Base-by-base conservation (phyloP, 35 echinoderm and acorn worm genomes). In the Patiria miniata region DNA sequence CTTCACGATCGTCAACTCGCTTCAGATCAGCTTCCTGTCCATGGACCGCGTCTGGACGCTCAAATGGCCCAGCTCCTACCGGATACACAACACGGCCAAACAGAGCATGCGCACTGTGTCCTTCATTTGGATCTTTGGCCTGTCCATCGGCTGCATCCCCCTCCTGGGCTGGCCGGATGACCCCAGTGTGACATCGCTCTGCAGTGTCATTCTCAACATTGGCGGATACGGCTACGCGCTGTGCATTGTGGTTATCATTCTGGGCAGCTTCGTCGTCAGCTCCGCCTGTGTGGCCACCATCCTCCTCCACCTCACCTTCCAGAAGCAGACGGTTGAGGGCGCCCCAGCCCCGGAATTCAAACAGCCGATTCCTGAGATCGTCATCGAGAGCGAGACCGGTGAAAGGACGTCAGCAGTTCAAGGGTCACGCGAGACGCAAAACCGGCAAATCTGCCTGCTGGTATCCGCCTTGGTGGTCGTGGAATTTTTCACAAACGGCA, bases 21-120 rank as follows among this genome's bases (percentile, higher is more conserved):
- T 95, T 17, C 90, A 95, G 61, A 82, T 95, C 8, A 81, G 89
- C 7, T 95, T 92, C 60, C 78, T 95, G 16, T 60, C 93, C 4
- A 69, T 95, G 33, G 93, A 95, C 60, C 90, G 93, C 7, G 93
- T 95, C 10, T 95, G 93, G 93, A 92, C 93, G 3, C 40, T 95
- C 15, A 95, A 95, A 54, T 95, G 93, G 93, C 90, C 93, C 2
- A 77, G 93, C 32, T 92, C 93, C 16, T 95, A 95, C 57, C 81
- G 89, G 8, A 68, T 87, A 5, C 93, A 95, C 52, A 95, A 95
- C 78, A 92, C 93, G 53, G 84, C 93, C 19, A 83, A 91, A 39
- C 89, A 95, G 58, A 95, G 86, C 39, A 90, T 86, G 51, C 80
- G 90, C 40, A 95, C 89, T n/a, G 90, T 82, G 37, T 85, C 86